Base-by-base conservation (phyloP, 2,888 invertebrate species). In the Cantharis lateralis region DNA sequence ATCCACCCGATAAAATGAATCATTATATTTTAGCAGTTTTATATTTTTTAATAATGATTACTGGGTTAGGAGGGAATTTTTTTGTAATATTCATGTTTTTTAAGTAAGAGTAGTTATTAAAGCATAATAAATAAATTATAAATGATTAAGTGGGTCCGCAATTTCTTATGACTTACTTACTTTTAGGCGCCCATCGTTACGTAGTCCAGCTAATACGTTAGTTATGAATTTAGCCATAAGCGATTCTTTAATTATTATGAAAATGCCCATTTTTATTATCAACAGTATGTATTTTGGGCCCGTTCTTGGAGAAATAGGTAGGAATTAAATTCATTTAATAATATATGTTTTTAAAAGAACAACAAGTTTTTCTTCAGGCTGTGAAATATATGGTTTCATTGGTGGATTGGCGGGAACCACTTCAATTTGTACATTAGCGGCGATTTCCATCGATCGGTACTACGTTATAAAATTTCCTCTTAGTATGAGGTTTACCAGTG, bases 361-460 rank as follows among this genome's bases (percentile, higher is more conserved):
- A 73, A 62, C 24, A 73, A 26, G 26, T 79, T 80, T 78, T 76
- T 72, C 87, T 91, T 15, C 87, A 95, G 95, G 93, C 73, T 96
- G 96, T 85, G 91, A 93, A 77, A 85, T 95, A 15, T 96, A 95
- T 85, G 96, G 95, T 61, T 94, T 96, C 84, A 79, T 95, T 20
- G 96, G 96, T 0, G 96, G 95, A 1, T 87, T 96, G 69, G 94
- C 94, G 16, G 96, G 96, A 66, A 93, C 94, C 10, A 93, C 93
- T 71, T 95, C 96, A 10, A 96, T 96, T 81, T 93, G 93, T 81
- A 95, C 95, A 0, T 89, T 96, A 77, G 93, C 95, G 1, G 93
- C 94, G 63, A 96, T 96, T 79, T 93, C 96, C 0, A 85, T 95
- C 79, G 96, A 96, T 88, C 92, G 96, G 20, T 96, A 95, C 88